Evolutionary conservation across 2,113 vertebrate genomes (phyloP).

Genomic region (Neomonachus schauinslandi): DNA sequence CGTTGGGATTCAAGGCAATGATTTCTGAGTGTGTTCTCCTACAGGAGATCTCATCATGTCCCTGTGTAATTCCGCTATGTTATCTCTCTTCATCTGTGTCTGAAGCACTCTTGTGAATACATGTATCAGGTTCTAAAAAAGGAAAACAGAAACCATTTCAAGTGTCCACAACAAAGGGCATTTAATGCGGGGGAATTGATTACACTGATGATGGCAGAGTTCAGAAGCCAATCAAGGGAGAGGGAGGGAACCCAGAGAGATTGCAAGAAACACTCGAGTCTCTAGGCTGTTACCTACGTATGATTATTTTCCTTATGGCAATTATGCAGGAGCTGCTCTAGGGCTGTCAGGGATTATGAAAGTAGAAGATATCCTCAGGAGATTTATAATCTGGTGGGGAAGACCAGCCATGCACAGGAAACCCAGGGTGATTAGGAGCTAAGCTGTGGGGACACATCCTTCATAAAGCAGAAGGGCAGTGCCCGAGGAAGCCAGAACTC

Average conservation of each 20-base stretch:
- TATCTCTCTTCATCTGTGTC: not conserved
- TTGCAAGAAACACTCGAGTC: not conserved
- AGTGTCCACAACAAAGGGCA: not conserved
- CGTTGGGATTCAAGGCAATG: not conserved
- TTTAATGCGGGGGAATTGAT: not conserved
- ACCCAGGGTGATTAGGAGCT: not conserved
- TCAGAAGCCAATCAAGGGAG: not conserved
- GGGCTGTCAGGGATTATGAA: not conserved
- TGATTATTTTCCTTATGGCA: not conserved
- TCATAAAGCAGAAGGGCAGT: not conserved
- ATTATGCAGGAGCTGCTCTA: not conserved
- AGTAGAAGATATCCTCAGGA: not conserved
- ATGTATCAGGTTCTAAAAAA: not conserved
- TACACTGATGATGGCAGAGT: not conserved
- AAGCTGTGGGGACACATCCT: fast-evolving
- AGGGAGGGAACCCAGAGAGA: not conserved
- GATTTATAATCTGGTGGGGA: not conserved
- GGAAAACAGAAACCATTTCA: not conserved
- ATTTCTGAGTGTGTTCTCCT: not conserved
- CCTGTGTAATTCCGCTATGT: not conserved
- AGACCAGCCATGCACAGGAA: not conserved
- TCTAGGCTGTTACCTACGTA: fast-evolving
- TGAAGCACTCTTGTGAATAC: not conserved
- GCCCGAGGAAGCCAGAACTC: not conserved
- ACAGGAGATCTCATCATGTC: not conserved